phyloP scores from a whole-genome alignment of 2,113 vertebrate species.

The Artemisiospiza belli region DNA sequence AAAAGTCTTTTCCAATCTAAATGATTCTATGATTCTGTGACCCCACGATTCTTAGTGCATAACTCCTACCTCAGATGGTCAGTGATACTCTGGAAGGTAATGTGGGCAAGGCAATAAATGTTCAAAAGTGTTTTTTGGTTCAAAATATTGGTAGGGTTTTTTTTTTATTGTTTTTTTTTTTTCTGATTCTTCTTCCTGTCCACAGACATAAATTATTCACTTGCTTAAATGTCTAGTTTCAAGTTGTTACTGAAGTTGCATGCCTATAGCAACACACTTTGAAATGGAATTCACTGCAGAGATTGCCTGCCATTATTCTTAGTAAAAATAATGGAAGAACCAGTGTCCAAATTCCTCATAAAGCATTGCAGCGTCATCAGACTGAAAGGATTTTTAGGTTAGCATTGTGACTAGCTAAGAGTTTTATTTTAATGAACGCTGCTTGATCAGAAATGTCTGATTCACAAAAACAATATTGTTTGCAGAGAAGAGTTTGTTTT shows the following conservation, averaged over 20 bases:
- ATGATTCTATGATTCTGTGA: neutral
- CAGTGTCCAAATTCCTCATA: neutral
- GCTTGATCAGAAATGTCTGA: conserved; percentile 16
- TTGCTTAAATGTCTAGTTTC: neutral
- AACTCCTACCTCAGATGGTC: neutral
- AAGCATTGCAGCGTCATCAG: neutral
- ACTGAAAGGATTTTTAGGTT: neutral
- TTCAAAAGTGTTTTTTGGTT: neutral
- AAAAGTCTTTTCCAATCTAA: neutral
- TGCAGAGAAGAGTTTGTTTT: neutral
- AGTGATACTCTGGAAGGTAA: neutral
- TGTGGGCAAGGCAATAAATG: neutral
- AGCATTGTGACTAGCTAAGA: neutral
- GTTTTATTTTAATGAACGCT: neutral
- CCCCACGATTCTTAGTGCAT: neutral
- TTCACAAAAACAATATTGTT: neutral
- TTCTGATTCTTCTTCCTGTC: neutral
- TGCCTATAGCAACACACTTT: neutral
- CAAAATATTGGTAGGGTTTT: neutral
- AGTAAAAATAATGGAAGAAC: neutral
- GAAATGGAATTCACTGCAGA: neutral
- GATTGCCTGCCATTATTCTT: neutral
- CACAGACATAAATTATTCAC: neutral
- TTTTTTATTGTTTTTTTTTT: neutral
- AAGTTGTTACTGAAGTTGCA: neutral